Base-by-base conservation (phyloP, 2,888 invertebrate genomes). In the Folsomia manolachei region DNA sequence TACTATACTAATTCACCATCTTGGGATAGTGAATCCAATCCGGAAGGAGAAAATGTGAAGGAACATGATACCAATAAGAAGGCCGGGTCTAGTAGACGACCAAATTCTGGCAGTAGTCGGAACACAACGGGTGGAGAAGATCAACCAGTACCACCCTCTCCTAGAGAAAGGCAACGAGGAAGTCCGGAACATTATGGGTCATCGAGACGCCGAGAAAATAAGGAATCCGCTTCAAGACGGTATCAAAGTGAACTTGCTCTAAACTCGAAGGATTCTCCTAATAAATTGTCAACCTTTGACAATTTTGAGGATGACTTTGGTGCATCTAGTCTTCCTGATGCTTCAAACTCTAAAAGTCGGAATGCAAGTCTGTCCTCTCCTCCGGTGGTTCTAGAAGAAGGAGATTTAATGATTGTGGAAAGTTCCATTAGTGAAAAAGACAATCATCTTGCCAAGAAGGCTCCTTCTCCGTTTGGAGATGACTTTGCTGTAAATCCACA, bases 381-480 rank as follows among this genome's bases (percentile, higher is more conserved):
- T 9, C 39, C 39, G 4, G 21, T 60, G 4, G 60, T 60, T 9
- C 4, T n/a, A 9, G 14, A 11, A 51, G 51, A 51, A 14, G 51
- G 14, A 14, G 60, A 60, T 60, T 21, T 60, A 19, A n/a, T 19
- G 60, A 60, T 60, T n/a, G 60, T 9, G 7, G 21, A 60, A 60
- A 21, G 60, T 19, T 39, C 39, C 39, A 39, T 39, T 39, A 9
- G 7, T 4, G 14, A 39, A 39, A 4, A 4, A 39, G 39, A 39
- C 39, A 14, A 39, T 14, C 14, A 9, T 4, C 7, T 9, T 14
- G 14, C 4, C 14, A 39, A 39, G 39, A 39, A 39, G 14, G 4
- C 80, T 14, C 77, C 77, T 62, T 79, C 80, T 14, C 79, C 80
- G 1, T 80, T 80, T 62, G 79, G 77, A 70, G 78, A 80, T 60